Evolutionary conservation across 2,888 invertebrate species (phyloP), one percentile per base, ranked within the genome.

Genomic region (Lycaena phlaeas): DNA sequence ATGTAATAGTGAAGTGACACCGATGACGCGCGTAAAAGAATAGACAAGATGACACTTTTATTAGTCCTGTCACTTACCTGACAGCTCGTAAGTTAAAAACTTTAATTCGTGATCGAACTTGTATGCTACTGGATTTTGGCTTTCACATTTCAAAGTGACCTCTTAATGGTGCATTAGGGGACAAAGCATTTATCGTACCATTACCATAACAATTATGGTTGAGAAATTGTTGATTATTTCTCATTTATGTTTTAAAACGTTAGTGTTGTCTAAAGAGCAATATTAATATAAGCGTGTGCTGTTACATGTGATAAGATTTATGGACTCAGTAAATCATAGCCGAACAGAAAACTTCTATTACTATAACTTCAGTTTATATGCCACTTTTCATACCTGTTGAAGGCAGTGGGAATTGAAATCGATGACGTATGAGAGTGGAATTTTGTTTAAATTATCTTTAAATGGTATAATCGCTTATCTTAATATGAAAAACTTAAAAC

Each of bases 81-180:
- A 28, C 12, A 77, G 76, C 64, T 68, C 73, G 64, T 78, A 77
- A 70, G 68, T 79, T 67, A 65, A 47, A 53, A 68, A 67, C 68
- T 66, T 68, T 77, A 78, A 78, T 79, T 81, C 75, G 75, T 79
- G 76, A 82, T 81, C n/a, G n/a, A n/a, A n/a, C 79, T 81, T 50
- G 60, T 52, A 62, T 61, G 64, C 79, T 79, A 76, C 79, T 52
- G 77, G 68, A 58, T 66, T 68, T 68, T 52, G 59, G 52, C 77
- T 77, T 77, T 76, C 74, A 75, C 73, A 65, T 66, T 69, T 62
- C 54, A 40, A 45, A 44, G 43, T 44, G 40, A 47, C 45, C 42
- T 45, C 42, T 47, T 48, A 47, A 51, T 45, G 27, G 45, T 36
- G 34, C 42, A 38, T 45, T 45, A 38, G 36, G 29, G 44, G 50